A percentile compares a stretch with the other conserved stretches of the same genome.
Evolutionary conservation across 1,140 invertebrate species (phyloP).

Genomic region (Hirudo medicinalis): DNA sequence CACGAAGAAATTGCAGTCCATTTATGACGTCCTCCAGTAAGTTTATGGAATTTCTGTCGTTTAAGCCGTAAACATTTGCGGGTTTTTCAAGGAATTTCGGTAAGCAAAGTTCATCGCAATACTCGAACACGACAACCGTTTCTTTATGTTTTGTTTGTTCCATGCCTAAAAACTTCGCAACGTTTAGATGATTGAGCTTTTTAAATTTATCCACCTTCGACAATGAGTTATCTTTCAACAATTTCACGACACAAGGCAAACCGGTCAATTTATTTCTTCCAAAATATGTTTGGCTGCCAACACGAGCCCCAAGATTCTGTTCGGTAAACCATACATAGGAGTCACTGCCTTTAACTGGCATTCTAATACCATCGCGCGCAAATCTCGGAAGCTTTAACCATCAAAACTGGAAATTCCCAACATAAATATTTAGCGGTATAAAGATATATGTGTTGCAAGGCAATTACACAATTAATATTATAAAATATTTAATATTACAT

Average conservation of each 20-base stretch:
- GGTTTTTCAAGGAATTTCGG: not conserved
- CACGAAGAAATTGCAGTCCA: not conserved
- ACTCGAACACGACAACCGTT: not conserved
- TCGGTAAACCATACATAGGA: slow-evolving; percentile 6
- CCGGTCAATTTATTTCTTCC: not conserved
- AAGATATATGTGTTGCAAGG: too few species aligned
- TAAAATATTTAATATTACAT: too few species aligned
- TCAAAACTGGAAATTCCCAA: too few species aligned
- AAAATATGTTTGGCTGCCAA: not conserved
- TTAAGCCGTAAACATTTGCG: not conserved
- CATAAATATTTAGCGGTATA: too few species aligned
- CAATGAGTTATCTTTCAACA: not conserved
- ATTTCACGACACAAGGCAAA: not conserved
- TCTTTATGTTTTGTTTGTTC: slow-evolving; percentile 1
- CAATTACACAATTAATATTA: too few species aligned
- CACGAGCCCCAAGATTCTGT: not conserved
- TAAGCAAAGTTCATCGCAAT: not conserved
- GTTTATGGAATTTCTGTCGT: not conserved
- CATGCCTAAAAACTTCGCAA: not conserved
- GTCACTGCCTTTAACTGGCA: not conserved
- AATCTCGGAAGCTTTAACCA: too few species aligned
- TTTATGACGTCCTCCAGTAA: not conserved
- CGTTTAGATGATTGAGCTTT: not conserved
- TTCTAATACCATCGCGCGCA: not conserved
- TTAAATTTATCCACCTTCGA: slow-evolving; percentile 1